A percentile compares a stretch with the other conserved stretches of the same genome.
Evolutionary conservation across 2,113 vertebrate species (phyloP).

Genomic region (Osmerus mordax): DNA sequence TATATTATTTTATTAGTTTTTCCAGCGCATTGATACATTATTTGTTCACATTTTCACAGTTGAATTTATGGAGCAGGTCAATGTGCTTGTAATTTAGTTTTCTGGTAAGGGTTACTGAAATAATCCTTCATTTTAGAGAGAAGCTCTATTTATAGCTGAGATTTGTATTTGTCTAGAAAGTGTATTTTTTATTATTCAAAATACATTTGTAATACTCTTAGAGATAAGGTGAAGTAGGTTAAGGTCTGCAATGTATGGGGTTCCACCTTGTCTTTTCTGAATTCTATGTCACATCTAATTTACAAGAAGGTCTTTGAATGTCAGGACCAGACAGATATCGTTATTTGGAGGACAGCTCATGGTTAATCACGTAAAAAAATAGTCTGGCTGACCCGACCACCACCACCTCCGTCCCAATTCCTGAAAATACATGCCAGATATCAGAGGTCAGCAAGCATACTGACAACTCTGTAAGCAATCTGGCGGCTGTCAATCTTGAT

Average conservation of each 20-base stretch:
- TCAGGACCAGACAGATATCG: conserved; percentile 9
- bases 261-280: not conserved
- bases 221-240: not conserved
- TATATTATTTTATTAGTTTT: not conserved
- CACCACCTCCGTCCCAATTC: conserved; percentile 18
- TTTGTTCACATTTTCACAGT: conserved; percentile 14
- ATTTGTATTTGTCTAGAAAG: not conserved
- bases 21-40: not conserved
- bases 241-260: not conserved
- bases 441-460: conserved; percentile 46
- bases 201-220: too few species aligned
- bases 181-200: too few species aligned
- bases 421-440: conserved; percentile 49
- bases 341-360: conserved; percentile 31
- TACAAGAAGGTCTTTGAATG: conserved; percentile 8
- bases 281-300: not conserved
- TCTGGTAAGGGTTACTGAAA: conserved; percentile 25
- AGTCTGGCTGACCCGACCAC: conserved; percentile 38
- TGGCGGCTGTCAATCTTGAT: conserved; percentile 72
- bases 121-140: conserved; percentile 27
- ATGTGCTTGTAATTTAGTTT: not conserved
- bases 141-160: conserved; percentile 18
- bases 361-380: conserved; percentile 28
- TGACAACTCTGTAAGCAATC: conserved; percentile 47
- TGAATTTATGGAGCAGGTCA: conserved; percentile 10